These are phyloP conservation scores for Watsonalla binaria DNA, from an alignment of 2,888 invertebrate genomes.

Conservation along the genomic window DNA sequence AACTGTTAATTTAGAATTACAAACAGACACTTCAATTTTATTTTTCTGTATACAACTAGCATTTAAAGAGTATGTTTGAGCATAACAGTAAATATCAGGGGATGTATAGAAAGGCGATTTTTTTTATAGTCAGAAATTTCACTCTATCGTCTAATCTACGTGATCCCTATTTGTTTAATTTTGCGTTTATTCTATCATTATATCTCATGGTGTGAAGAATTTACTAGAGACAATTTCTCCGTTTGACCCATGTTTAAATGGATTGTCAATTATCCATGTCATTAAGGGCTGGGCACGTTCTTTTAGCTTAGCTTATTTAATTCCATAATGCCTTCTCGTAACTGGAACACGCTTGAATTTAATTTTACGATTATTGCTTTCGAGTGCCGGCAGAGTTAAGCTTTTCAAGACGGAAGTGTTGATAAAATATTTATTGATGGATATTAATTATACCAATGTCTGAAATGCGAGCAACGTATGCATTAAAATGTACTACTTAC, in stretches of 20 bases:
- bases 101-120: no score
- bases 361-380: slow-evolving; percentile 28
- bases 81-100: no score
- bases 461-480: not conserved
- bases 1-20: no score
- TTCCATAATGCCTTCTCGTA: slow-evolving; percentile 28
- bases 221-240: not conserved
- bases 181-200: not conserved
- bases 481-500: not conserved
- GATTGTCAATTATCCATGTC: slow-evolving; percentile 32
- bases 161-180: no score
- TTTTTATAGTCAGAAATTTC: no score
- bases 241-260: slow-evolving; percentile 22
- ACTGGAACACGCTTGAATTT: slow-evolving; percentile 20
- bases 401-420: slow-evolving; percentile 1
- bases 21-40: no score
- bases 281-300: slow-evolving; percentile 35
- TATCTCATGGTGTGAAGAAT: not conserved
- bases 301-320: slow-evolving; percentile 9
- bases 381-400: slow-evolving; percentile 5
- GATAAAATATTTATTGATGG: not conserved
- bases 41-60: no score
- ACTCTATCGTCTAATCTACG: no score
- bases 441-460: not conserved
- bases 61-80: no score